These are phyloP conservation scores for Hemicrepidius hirtus DNA, from an alignment of 2,888 invertebrate genomes.

Conservation along the genomic window DNA sequence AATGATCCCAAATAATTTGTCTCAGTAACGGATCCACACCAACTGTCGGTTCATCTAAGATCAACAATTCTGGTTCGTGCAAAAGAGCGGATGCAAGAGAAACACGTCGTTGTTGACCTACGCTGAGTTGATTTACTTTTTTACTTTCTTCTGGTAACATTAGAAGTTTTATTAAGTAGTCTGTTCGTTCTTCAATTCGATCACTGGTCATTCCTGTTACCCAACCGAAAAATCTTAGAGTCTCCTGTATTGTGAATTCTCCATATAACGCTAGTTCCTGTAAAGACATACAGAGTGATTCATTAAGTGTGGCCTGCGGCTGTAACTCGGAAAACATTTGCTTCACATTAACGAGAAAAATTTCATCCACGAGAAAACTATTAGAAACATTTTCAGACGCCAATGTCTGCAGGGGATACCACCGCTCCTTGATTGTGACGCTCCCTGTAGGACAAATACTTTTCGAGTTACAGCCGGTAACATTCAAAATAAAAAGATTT, in stretches of 20 bases:
- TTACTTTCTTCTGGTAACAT: slow-evolving; percentile 64
- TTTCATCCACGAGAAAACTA: too few species aligned
- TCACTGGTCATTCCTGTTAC: slow-evolving; percentile 66
- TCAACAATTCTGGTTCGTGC: slow-evolving; percentile 91
- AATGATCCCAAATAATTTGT: slow-evolving; percentile 90
- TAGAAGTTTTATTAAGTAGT: slow-evolving; percentile 49
- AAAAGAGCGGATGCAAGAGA: slow-evolving; percentile 92
- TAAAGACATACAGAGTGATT: too few species aligned
- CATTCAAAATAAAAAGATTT: too few species aligned
- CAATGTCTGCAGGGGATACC: too few species aligned
- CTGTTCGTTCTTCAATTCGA: slow-evolving; percentile 61
- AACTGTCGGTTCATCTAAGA: slow-evolving; percentile 95
- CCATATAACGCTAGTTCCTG: slow-evolving; percentile 69
- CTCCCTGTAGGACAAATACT: too few species aligned
- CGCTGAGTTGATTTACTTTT: slow-evolving; percentile 85
- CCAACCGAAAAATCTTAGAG: slow-evolving; percentile 69
- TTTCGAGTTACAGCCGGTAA: too few species aligned
- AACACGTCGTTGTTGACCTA: slow-evolving; percentile 92
- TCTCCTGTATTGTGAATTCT: slow-evolving; percentile 70
- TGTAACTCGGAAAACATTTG: too few species aligned
- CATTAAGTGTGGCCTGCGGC: too few species aligned
- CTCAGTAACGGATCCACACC: slow-evolving; percentile 93
- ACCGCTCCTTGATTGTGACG: too few species aligned
- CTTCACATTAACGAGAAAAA: too few species aligned
- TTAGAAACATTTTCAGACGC: too few species aligned